A percentile compares a stretch with the other conserved stretches of the same genome.
Conservation (phyloP, 2,113 vertebrate genomes). For the Podiceps cristatus region DNA sequence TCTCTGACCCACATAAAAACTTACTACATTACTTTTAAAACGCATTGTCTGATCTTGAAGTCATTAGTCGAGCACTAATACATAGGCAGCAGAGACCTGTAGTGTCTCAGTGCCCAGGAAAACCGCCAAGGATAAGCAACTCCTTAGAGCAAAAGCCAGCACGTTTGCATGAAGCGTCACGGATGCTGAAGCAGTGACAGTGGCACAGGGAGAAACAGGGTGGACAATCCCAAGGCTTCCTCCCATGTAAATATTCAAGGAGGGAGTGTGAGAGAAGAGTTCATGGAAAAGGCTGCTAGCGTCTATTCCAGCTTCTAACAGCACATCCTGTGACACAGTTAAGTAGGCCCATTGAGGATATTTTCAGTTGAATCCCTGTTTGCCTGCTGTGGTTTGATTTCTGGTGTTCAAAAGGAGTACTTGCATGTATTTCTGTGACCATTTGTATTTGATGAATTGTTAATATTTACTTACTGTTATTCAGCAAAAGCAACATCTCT, state of each 20-base stretch:
- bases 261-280: background rate
- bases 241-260: rapidly evolving
- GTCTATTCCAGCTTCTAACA: background rate
- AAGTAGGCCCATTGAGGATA: background rate
- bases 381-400: background rate
- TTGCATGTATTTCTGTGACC: background rate
- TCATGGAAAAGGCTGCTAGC: background rate
- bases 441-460: background rate
- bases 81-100: background rate
- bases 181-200: background rate
- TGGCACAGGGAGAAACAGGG: background rate
- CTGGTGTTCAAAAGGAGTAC: background rate
- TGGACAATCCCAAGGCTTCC: background rate
- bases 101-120: background rate
- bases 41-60: background rate
- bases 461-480: background rate
- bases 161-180: rapidly evolving
- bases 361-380: background rate
- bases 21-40: rapidly evolving
- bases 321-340: rapidly evolving
- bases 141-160: background rate
- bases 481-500: background rate
- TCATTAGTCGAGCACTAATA: background rate
- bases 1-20: background rate
- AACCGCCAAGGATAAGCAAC: background rate